phyloP scores from a whole-genome alignment of 1,140 invertebrate genomes.

The Brachionus asplanchnoidis region DNA sequence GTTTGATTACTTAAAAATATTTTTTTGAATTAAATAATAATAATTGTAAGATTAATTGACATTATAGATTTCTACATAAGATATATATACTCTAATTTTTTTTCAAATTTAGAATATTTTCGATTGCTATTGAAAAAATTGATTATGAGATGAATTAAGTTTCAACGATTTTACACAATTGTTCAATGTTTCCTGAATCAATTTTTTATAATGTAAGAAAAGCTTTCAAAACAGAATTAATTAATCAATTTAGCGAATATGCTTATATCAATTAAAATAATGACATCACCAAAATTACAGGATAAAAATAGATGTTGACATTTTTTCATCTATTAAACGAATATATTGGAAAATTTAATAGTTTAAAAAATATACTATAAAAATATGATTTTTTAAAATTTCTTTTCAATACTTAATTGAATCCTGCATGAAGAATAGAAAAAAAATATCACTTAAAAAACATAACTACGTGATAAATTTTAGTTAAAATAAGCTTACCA shows the following conservation, averaged over 20 bases:
- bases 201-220: background rate
- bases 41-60: too few species aligned
- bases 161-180: too few species aligned
- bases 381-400: background rate
- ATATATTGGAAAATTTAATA: background rate
- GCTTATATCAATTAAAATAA: background rate
- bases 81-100: too few species aligned
- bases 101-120: too few species aligned
- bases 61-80: too few species aligned
- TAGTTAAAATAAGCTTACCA: background rate
- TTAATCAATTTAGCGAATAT: background rate
- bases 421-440: background rate
- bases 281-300: background rate
- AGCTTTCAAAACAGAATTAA: background rate
- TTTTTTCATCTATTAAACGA: background rate
- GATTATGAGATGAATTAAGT: too few species aligned
- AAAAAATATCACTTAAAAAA: background rate
- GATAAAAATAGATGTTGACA: background rate
- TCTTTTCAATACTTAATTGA: background rate
- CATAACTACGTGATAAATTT: background rate
- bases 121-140: too few species aligned
- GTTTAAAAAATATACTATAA: background rate
- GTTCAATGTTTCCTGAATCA: too few species aligned
- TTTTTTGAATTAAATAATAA: too few species aligned
- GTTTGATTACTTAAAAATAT: too few species aligned